Percentiles rank a stretch among this genome's conserved stretches.
These are phyloP conservation scores for Crax fasciolata DNA, from an alignment of 2,797 vertebrate genomes.

Conservation along the genomic window DNA sequence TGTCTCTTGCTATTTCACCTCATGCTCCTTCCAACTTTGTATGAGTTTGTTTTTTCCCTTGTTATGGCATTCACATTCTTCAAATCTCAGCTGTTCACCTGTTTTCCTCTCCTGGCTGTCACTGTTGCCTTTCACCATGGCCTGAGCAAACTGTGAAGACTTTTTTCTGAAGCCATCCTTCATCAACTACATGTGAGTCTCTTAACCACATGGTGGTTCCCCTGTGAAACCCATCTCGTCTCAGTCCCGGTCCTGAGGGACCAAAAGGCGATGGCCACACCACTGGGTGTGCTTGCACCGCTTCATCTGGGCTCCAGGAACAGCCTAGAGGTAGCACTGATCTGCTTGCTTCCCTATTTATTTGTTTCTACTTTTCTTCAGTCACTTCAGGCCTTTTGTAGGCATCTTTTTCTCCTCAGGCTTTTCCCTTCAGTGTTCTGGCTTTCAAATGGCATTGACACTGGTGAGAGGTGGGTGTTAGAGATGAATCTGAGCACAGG, in stretches of 20 bases:
- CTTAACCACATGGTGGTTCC: slow-evolving; percentile 13
- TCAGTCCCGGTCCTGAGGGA: neutral
- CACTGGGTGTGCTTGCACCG: neutral
- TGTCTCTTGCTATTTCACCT: neutral
- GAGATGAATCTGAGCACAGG: neutral
- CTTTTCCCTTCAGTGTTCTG: neutral
- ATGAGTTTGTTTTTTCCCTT: neutral
- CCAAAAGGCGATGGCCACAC: neutral
- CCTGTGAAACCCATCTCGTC: neutral
- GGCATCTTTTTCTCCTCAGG: neutral
- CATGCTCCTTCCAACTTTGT: neutral
- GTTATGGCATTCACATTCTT: neutral
- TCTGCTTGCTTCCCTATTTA: neutral
- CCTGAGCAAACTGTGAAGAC: slow-evolving; percentile 33
- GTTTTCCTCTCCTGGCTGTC: neutral
- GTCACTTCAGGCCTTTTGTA: neutral
- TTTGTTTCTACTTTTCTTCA: neutral
- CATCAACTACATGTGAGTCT: neutral
- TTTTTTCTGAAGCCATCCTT: slow-evolving; percentile 44
- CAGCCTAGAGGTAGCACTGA: neutral
- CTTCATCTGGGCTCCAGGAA: neutral
- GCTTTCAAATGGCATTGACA: neutral
- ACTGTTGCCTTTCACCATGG: neutral
- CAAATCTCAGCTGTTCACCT: neutral
- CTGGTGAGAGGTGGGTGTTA: neutral